phyloP scores from a whole-genome alignment of 2,797 vertebrate genomes.

The Scarus forsteni region DNA sequence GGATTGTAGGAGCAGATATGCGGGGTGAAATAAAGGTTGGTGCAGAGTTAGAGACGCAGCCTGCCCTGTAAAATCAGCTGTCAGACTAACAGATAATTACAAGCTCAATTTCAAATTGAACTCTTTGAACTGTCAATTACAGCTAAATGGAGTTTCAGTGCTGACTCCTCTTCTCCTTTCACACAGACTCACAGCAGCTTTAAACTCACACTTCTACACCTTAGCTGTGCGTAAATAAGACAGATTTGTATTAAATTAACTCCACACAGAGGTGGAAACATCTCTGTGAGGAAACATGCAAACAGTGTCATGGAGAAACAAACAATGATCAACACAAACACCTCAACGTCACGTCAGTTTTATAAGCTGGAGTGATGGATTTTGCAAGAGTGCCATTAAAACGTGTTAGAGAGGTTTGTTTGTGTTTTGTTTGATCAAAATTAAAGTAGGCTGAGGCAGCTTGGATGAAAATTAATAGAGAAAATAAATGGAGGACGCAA shows the following conservation, averaged over 20 bases:
- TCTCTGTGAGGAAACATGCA: background rate
- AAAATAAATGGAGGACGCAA: background rate
- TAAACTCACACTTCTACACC: background rate
- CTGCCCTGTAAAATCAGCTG: conserved; percentile 10
- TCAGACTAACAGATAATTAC: conserved; percentile 62
- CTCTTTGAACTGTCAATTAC: conserved; percentile 50
- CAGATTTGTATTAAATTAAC: background rate
- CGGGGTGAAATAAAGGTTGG: conserved; percentile 21
- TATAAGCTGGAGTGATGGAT: no score
- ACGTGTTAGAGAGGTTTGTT: no score
- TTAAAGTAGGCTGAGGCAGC: no score
- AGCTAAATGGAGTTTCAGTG: conserved; percentile 13
- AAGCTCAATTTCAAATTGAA: conserved; percentile 56
- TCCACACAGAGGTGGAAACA: background rate
- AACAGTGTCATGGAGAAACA: background rate
- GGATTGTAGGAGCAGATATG: conserved; percentile 27
- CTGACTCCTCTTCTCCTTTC: conserved; percentile 13
- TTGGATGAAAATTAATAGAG: no score
- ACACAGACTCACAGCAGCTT: conserved; percentile 12
- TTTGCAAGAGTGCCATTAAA: no score
- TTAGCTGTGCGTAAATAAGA: background rate
- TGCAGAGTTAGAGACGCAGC: conserved; percentile 4
- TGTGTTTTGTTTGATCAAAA: no score
- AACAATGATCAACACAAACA: no score
- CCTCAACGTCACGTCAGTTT: no score